phyloP scores from a whole-genome alignment of 2,888 invertebrate genomes.

The Aspidiotus rigidus region DNA sequence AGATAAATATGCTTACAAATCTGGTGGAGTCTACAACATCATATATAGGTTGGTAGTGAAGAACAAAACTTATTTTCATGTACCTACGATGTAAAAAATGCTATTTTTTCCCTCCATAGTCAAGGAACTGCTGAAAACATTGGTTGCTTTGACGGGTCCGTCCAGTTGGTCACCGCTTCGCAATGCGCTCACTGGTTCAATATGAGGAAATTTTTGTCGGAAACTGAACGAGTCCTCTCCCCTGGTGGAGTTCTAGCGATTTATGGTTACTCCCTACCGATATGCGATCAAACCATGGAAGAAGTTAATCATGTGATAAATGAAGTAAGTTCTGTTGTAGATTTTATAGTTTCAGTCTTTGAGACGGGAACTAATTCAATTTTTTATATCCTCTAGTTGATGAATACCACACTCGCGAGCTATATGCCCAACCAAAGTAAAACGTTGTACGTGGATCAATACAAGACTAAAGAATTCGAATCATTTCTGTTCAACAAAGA shows the following conservation, averaged over 20 bases:
- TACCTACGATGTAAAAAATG: too few species aligned
- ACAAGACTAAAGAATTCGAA: slow-evolving; percentile 37
- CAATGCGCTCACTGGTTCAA: slow-evolving; percentile 47
- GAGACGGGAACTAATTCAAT: too few species aligned
- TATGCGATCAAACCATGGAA: slow-evolving; percentile 35
- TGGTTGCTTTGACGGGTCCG: slow-evolving; percentile 40
- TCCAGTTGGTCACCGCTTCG: slow-evolving; percentile 44
- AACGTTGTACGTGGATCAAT: slow-evolving; percentile 39
- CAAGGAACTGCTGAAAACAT: slow-evolving; percentile 43
- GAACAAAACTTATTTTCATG: background rate
- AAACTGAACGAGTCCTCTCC: slow-evolving; percentile 43
- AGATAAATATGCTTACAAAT: slow-evolving; percentile 42
- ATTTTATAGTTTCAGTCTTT: too few species aligned
- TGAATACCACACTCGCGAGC: slow-evolving; percentile 37
- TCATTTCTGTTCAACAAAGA: slow-evolving; percentile 37
- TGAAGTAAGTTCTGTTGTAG: slow-evolving; percentile 36
- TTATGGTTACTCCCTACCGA: slow-evolving; percentile 40
- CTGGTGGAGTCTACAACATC: slow-evolving; percentile 40
- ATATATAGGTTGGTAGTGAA: slow-evolving; percentile 39
- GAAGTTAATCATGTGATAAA: slow-evolving; percentile 38
- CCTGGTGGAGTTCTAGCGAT: slow-evolving; percentile 44
- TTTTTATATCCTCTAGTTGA: slow-evolving; percentile 30
- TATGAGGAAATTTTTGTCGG: slow-evolving; percentile 43
- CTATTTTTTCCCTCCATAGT: slow-evolving; percentile 31
- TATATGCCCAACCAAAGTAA: slow-evolving; percentile 39